Base-by-base conservation (phyloP, 1,140 invertebrate genomes). In the Trachymyrmex cornetzi region DNA sequence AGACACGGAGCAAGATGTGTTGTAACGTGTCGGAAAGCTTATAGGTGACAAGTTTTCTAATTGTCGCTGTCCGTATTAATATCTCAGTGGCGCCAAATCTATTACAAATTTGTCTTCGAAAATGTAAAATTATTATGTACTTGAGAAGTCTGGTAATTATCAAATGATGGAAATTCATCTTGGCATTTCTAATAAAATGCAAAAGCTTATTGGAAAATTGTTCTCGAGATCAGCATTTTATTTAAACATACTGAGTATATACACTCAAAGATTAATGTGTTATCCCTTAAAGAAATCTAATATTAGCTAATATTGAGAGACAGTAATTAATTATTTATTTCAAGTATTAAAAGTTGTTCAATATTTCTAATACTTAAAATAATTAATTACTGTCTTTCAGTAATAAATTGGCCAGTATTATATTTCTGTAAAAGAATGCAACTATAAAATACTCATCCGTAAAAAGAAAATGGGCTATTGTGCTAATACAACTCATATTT, bases 1-100 rank as follows among this genome's bases (percentile, higher is more conserved):
- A 72, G 24, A 53, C 38, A 72, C 34, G 55, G 24, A 12, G 11
- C 24, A 38, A 59, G 24, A 69, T 34, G 79, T 72, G 79, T 59
- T 74, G 38, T 61, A 61, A 74, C 30, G 50, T 61, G 24, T 69
- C 24, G 38, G 4, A 53, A 16, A 82, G 63, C 16, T 44, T 38
- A 38, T 38, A 61, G 67, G 24, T 82, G 48, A 82, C 38, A 61
- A 55, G n/a, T 82, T 82, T 50, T 82, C 59, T 38, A 59, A 82
- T 81, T 34, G 3, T 6, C 3, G 74, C n/a, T 80, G 19, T 53
- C 48, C 22, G 24, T 7, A 14, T 38, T 38, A 16, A 71, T 59
- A 24, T 48, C 12, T 14, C 53, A 22, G n/a, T n/a, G 22, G 12
- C 30, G 71, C 12, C 22, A 22, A 24, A 75, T 75, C 55, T 0